phyloP scores from a whole-genome alignment of 1,140 invertebrate genomes.

The Plodia interpunctella region DNA sequence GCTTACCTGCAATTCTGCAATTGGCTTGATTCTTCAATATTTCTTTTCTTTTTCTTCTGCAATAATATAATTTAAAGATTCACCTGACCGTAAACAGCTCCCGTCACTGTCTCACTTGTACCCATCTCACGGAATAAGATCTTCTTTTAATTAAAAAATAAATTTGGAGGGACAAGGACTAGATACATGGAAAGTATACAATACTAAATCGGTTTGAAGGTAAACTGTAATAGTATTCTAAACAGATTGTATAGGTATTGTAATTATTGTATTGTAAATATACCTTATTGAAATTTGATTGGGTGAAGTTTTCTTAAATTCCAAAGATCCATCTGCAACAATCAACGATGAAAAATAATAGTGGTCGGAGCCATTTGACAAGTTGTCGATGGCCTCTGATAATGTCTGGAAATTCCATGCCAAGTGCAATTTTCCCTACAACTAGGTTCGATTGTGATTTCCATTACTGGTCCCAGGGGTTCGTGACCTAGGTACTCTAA shows the following conservation, averaged over 20 bases:
- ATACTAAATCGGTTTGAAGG: too few relatives aligned
- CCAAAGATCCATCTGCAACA: not conserved
- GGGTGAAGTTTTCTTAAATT: not conserved
- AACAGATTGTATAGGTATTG: too few relatives aligned
- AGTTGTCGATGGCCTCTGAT: conserved; percentile 22
- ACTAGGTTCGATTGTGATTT: conserved; percentile 69
- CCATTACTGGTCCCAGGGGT: conserved; percentile 62
- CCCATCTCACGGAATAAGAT: too few relatives aligned
- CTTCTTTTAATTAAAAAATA: too few relatives aligned
- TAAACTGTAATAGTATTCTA: too few relatives aligned
- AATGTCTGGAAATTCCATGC: conserved; percentile 39
- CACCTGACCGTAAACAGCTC: too few relatives aligned
- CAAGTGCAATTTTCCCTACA: conserved; percentile 62
- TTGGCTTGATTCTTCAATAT: conserved; percentile 31
- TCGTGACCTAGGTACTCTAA: conserved; percentile 63
- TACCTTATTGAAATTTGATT: too few relatives aligned
- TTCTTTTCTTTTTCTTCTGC: not conserved
- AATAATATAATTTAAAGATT: too few relatives aligned
- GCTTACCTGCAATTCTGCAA: conserved; percentile 42
- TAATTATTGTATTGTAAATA: too few relatives aligned
- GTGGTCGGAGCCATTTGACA: conserved; percentile 30
- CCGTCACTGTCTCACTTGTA: too few relatives aligned
- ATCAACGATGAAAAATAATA: not conserved
- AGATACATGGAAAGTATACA: too few relatives aligned
- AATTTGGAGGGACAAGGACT: too few relatives aligned